These are phyloP conservation scores for Hyalella azteca DNA, from an alignment of 2,888 invertebrate species.

Conservation along the genomic window DNA sequence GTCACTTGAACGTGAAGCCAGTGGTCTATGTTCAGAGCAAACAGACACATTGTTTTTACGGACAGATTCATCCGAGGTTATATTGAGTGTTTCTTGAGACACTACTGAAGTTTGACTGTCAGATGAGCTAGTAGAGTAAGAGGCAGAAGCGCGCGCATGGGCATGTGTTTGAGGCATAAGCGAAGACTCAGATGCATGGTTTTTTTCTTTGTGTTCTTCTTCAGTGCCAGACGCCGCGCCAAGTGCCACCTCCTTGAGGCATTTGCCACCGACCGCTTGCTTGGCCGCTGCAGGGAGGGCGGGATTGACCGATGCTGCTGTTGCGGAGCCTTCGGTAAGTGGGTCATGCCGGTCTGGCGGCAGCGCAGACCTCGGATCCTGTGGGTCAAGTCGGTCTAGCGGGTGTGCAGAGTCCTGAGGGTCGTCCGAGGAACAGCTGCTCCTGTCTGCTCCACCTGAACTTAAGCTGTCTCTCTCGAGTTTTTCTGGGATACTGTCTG, in stretches of 20 bases:
- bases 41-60: neutral
- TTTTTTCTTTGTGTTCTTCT: neutral
- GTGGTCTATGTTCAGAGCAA: neutral
- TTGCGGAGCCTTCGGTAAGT: neutral
- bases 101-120: neutral
- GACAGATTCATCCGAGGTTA: neutral
- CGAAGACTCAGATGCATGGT: neutral
- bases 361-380: neutral
- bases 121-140: neutral
- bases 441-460: conserved; percentile 30
- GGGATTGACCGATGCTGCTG: neutral
- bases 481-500: too few relatives aligned
- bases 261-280: neutral
- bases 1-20: neutral
- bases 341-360: conserved; percentile 15
- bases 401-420: conserved; percentile 27
- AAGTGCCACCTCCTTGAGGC: neutral
- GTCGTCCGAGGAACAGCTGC: conserved; percentile 42
- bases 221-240: neutral
- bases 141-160: neutral
- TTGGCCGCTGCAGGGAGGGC: neutral
- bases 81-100: neutral
- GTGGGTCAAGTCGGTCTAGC: conserved; percentile 9
- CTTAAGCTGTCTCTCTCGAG: neutral
- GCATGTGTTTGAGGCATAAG: neutral